Conservation (phyloP, 2,888 invertebrate genomes). For the Gibbula magus region DNA sequence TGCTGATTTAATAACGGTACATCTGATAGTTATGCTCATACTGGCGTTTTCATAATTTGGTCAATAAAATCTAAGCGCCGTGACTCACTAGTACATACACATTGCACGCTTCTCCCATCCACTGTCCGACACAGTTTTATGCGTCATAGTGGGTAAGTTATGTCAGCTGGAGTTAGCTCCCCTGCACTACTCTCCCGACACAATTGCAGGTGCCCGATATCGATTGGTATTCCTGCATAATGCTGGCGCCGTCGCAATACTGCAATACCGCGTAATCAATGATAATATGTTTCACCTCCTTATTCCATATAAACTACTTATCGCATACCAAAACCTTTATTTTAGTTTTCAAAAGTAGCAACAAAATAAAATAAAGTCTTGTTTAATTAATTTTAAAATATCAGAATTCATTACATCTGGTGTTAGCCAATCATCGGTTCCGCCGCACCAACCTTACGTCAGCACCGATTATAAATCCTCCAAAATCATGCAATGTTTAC, state of each 20-base stretch:
- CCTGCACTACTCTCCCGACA: neutral
- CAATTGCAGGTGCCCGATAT: neutral
- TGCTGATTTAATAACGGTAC: too few relatives aligned
- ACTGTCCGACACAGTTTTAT: slow-evolving; percentile 6
- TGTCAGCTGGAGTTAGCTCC: slow-evolving; percentile 12
- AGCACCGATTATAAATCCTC: slow-evolving; percentile 17
- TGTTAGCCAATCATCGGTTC: slow-evolving; percentile 9
- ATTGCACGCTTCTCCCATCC: neutral
- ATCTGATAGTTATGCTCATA: too few relatives aligned
- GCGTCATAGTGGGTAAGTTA: neutral
- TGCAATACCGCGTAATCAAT: neutral
- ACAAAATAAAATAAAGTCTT: neutral
- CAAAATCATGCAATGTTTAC: slow-evolving; percentile 22
- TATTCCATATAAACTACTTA: neutral
- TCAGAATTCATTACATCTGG: slow-evolving; percentile 2
- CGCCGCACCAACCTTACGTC: slow-evolving; percentile 1
- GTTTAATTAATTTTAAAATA: neutral
- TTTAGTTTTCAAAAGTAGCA: neutral
- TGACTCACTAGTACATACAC: too few relatives aligned
- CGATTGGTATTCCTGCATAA: slow-evolving; percentile 1
- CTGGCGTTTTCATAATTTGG: too few relatives aligned
- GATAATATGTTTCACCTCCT: neutral
- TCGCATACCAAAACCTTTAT: neutral
- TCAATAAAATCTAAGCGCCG: too few relatives aligned
- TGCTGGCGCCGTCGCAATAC: neutral